A percentile compares a stretch with the other conserved stretches of the same genome.
These are phyloP conservation scores for Hippopotamus amphibius DNA, from an alignment of 2,113 vertebrate genomes.

Conservation along the genomic window DNA sequence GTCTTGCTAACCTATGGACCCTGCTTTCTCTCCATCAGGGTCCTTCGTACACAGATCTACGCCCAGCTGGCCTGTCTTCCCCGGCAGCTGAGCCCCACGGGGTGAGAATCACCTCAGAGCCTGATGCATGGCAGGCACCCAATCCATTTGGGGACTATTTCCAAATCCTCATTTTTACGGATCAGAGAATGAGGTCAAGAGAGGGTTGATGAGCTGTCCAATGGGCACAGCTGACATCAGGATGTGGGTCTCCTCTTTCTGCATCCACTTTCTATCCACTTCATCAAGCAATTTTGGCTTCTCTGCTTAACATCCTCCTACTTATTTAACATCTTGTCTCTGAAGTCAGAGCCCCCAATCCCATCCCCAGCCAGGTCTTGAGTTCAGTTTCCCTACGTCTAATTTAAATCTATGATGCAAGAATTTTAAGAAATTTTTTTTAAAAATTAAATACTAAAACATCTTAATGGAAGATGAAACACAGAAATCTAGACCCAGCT, in stretches of 20 bases:
- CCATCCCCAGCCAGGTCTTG: not conserved
- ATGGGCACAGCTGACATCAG: fast-evolving
- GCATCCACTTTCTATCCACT: not conserved
- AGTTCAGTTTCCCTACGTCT: not conserved
- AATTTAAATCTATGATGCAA: not conserved
- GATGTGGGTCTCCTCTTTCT: not conserved
- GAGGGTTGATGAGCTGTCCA: not conserved
- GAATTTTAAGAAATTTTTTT: not conserved
- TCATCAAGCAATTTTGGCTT: not conserved
- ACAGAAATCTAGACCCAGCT: not conserved
- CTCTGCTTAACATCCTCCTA: not conserved
- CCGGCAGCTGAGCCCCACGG: not conserved
- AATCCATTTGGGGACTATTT: not conserved
- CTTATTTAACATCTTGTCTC: not conserved
- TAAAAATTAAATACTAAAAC: not conserved
- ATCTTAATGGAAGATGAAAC: conserved; percentile 17
- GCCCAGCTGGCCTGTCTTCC: not conserved
- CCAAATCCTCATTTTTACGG: not conserved
- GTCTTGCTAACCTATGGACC: fast-evolving
- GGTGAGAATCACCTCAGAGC: not conserved
- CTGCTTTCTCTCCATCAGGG: fast-evolving
- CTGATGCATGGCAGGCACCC: not conserved
- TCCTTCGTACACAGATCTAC: too few species aligned
- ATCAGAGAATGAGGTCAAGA: not conserved
- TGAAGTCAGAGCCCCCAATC: not conserved